Percentiles rank a stretch among this genome's conserved stretches.
phyloP scores from a whole-genome alignment of 2,797 vertebrate species.

The Pristis pectinata region DNA sequence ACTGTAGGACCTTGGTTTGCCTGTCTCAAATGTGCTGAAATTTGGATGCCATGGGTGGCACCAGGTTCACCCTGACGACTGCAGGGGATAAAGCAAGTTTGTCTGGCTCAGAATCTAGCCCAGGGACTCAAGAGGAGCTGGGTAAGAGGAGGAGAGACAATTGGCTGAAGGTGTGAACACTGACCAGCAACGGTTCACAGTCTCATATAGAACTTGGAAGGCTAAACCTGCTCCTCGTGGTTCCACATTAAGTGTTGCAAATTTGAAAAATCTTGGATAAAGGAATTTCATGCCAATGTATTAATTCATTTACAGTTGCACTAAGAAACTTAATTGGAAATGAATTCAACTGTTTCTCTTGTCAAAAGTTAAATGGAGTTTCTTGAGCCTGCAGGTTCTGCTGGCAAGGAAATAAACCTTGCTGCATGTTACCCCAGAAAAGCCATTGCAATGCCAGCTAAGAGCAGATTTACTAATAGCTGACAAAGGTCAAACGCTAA shows the following conservation, averaged over 20 bases:
- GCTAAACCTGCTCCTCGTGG: not conserved
- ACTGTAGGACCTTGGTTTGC: not conserved
- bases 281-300: not conserved
- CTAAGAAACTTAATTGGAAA: not conserved
- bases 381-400: not conserved
- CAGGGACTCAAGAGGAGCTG: too few relatives aligned
- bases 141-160: not conserved
- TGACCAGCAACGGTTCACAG: not conserved
- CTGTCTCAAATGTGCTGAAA: not conserved
- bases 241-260: not conserved
- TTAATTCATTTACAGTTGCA: not conserved
- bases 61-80: not conserved
- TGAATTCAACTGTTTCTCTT: not conserved
- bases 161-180: not conserved
- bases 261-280: not conserved
- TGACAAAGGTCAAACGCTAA: not conserved
- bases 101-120: not conserved
- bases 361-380: constrained; percentile 11
- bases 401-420: not conserved
- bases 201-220: not conserved
- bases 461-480: not conserved
- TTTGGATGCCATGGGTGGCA: not conserved
- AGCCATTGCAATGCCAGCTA: not conserved
- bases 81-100: not conserved
- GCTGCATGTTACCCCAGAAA: not conserved